A percentile compares a stretch with the other conserved stretches of the same genome.
Evolutionary conservation across 2,113 vertebrate genomes (phyloP).

Genomic region (Glaucidium brasilianum): DNA sequence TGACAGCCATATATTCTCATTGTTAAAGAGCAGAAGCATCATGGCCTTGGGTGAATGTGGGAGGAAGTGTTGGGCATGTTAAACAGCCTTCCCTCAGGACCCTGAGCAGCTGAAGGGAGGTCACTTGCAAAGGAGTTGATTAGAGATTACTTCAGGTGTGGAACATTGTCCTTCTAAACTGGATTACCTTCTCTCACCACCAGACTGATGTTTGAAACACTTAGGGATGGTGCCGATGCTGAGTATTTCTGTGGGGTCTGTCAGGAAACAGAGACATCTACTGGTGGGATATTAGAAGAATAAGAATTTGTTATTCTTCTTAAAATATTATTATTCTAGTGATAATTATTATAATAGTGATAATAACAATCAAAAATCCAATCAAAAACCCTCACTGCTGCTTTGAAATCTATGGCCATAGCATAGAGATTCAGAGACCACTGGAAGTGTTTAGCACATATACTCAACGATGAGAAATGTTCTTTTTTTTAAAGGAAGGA

Average conservation of each 20-base stretch:
- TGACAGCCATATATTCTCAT: not conserved
- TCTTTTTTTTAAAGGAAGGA: not conserved
- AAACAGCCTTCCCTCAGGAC: not conserved
- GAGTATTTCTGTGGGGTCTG: not conserved
- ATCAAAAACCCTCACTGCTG: not conserved
- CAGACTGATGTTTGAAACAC: not conserved
- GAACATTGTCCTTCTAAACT: not conserved
- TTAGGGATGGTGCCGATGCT: not conserved
- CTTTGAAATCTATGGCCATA: not conserved
- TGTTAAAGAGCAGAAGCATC: not conserved
- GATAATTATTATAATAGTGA: not conserved
- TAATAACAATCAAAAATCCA: not conserved
- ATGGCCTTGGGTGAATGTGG: not conserved
- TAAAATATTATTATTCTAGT: not conserved
- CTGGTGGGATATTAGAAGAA: not conserved
- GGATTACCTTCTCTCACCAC: not conserved
- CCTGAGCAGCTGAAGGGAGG: not conserved
- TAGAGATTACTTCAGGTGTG: not conserved
- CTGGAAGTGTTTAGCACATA: not conserved
- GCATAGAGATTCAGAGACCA: not conserved
- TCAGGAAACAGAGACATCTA: conserved; percentile 45
- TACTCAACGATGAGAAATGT: not conserved
- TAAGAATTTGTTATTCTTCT: not conserved
- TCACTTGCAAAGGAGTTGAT: not conserved
- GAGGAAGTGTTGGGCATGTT: not conserved